Evolutionary conservation across 2,888 invertebrate species (phyloP).

Genomic region (Nemapogon koenigi): DNA sequence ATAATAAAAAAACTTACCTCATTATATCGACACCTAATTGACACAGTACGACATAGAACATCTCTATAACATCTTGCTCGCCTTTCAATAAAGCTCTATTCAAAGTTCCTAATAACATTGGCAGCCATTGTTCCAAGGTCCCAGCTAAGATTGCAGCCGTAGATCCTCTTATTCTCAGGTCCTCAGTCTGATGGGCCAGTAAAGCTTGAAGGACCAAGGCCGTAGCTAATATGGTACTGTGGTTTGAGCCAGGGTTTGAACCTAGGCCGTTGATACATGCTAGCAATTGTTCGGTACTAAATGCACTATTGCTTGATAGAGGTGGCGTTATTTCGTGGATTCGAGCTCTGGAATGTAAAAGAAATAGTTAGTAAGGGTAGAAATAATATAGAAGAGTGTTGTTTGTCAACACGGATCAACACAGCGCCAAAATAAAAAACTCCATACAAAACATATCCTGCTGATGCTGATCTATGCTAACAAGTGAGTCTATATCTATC

Average conservation of each 20-base stretch:
- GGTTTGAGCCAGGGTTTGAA: constrained; percentile 28
- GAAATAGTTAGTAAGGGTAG: not conserved
- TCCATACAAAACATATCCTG: too few relatives aligned
- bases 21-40: constrained; percentile 36
- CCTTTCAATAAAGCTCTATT: constrained; percentile 38
- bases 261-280: constrained; percentile 36
- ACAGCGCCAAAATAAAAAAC: too few relatives aligned
- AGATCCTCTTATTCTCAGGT: constrained; percentile 25
- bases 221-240: constrained; percentile 33
- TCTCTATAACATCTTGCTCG: constrained; percentile 27
- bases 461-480: too few relatives aligned
- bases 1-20: constrained; percentile 29
- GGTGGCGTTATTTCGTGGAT: constrained; percentile 32
- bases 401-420: too few relatives aligned
- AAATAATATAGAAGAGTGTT: too few relatives aligned
- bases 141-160: constrained; percentile 30
- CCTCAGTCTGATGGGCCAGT: constrained; percentile 35
- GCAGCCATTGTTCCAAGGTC: constrained; percentile 39
- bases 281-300: constrained; percentile 43
- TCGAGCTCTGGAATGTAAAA: constrained; percentile 28
- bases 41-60: constrained; percentile 37
- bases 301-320: constrained; percentile 47
- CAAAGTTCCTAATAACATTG: constrained; percentile 29
- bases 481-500: too few relatives aligned
- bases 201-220: constrained; percentile 43